Evolutionary conservation across 1,140 invertebrate genomes (phyloP).

Genomic region (Mercenaria mercenaria): DNA sequence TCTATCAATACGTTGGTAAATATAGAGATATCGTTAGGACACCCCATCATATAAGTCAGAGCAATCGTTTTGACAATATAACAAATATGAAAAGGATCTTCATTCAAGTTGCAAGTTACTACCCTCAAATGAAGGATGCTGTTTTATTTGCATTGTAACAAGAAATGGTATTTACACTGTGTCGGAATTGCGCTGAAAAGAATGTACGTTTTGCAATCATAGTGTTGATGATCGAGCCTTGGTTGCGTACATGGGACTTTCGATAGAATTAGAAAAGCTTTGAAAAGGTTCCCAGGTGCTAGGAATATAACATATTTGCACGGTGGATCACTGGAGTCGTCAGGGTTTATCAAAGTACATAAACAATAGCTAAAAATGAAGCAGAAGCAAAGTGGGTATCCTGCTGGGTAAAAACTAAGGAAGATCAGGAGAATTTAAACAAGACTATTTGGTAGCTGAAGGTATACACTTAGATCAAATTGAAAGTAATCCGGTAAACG

Average conservation of each 20-base stretch:
- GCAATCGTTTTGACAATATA: background rate
- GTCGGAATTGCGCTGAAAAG: background rate
- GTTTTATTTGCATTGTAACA: background rate
- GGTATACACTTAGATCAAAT: no score
- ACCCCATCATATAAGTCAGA: background rate
- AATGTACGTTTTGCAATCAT: background rate
- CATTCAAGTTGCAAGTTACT: background rate
- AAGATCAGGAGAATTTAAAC: no score
- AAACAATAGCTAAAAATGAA: conserved; percentile 17
- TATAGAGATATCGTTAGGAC: background rate
- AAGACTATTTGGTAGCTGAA: no score
- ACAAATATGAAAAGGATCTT: no score
- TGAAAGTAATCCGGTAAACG: no score
- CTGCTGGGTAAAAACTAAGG: background rate
- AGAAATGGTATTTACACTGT: conserved; percentile 25
- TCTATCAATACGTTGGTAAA: background rate
- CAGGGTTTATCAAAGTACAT: background rate
- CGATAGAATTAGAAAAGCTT: background rate
- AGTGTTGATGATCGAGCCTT: background rate
- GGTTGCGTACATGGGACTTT: background rate
- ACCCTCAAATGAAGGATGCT: background rate
- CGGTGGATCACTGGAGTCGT: background rate
- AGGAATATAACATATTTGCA: background rate
- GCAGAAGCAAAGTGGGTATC: conserved; percentile 27
- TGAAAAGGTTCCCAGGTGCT: background rate